Base-by-base conservation (phyloP, 1,140 invertebrate species). In the Sarcophaga bullata region DNA sequence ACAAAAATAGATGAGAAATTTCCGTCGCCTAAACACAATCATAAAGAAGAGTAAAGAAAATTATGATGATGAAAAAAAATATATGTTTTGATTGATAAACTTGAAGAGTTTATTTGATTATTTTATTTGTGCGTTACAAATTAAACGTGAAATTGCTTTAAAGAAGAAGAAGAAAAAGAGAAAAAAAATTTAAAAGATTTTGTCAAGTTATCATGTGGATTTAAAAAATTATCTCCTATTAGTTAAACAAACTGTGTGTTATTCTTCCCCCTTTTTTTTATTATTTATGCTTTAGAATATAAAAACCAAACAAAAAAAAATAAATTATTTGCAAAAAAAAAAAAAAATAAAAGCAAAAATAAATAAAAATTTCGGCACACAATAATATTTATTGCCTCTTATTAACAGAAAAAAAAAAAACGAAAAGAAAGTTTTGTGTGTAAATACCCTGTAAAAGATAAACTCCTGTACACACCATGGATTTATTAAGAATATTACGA, bases 401-500 rank as follows among this genome's bases (percentile, higher is more conserved):
- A 37, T n/a, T n/a, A n/a, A 37, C 25, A 54, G 47, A 13, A 8
- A 25, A 46, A 54, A 25, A 17, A 25, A 11, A 46, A 25, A 81
- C 8, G 72, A 19, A 8, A 58, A 54, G 48, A 37, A 73, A 15
- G 25, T 80, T 82, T n/a, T 37, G 25, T 37, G 1, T 37, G 4
- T 2, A 19, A 19, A 48, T 17, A 17, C 52, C 81, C 81, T 84
- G 84, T 75, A 83, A 83, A 80, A 84, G 84, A 82, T 73, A 75
- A 82, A 85, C 58, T 1, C 48, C 81, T 13, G 19, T 15, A 46
- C 72, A 82, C 62, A 80, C 13, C 75, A 90, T 90, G 89, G 89
- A 90, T 89, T 87, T 90, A 86, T 85, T 86, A 81, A 85, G 85
- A 81, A 85, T 89, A 50, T 78, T 78, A 78, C 50, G 81, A 85